Percentiles rank a stretch among this genome's conserved stretches.
phyloP scores from a whole-genome alignment of 2,888 invertebrate genomes.

The Aplocera efformata region DNA sequence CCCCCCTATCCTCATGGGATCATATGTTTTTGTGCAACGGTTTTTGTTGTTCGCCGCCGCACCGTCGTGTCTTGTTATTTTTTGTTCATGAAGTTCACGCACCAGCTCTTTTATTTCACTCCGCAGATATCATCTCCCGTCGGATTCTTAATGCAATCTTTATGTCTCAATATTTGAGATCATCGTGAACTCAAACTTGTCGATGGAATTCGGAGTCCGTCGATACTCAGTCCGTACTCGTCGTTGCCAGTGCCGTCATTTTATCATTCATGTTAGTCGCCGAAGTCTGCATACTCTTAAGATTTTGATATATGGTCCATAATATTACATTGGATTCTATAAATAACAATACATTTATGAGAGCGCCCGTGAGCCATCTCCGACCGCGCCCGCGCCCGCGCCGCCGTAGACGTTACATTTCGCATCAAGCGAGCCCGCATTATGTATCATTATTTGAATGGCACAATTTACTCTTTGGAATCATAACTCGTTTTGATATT shows the following conservation, averaged over 20 bases:
- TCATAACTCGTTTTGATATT: constrained; percentile 62
- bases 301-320: constrained; percentile 11
- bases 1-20: constrained; percentile 73
- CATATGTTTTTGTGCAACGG: constrained; percentile 81
- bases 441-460: constrained; percentile 75
- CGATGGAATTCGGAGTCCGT: not conserved
- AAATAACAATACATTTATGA: constrained; percentile 22
- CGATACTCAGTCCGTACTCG: too few species aligned
- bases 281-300: not conserved
- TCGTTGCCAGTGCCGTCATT: not conserved
- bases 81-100: constrained; percentile 72
- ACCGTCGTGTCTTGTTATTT: constrained; percentile 68
- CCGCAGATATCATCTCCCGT: constrained; percentile 60
- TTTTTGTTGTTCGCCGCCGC: constrained; percentile 78
- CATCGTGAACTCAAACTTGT: constrained; percentile 3
- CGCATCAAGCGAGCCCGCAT: constrained; percentile 62
- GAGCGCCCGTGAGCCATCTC: constrained; percentile 32
- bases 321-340: constrained; percentile 13
- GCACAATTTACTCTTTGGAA: constrained; percentile 66
- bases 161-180: constrained; percentile 16
- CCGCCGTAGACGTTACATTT: constrained; percentile 36
- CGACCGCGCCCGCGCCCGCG: constrained; percentile 28
- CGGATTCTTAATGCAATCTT: constrained; percentile 8
- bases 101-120: constrained; percentile 72
- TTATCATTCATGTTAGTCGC: not conserved